Evolutionary conservation across 1,140 invertebrate species (phyloP).

Genomic region (Monomorium pharaonis): DNA sequence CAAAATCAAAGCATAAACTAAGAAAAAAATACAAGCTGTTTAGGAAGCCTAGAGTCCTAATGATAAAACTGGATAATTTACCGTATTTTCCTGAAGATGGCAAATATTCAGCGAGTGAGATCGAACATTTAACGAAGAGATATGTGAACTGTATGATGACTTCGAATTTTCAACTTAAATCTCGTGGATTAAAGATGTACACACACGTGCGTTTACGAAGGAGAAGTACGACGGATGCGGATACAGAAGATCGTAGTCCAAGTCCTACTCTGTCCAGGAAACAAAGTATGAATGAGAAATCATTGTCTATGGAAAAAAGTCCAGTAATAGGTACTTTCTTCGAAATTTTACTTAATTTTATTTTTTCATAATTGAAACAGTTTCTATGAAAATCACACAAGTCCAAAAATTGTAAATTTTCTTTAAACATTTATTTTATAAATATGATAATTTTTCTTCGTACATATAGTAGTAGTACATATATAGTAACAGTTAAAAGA

Average conservation of each 20-base stretch:
- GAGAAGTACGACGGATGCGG: background rate
- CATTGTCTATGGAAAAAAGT: background rate
- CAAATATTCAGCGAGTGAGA: constrained; percentile 61
- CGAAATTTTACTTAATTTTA: background rate
- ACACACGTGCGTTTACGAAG: background rate
- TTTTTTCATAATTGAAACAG: background rate
- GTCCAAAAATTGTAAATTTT: no score
- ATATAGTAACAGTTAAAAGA: no score
- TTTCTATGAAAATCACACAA: no score
- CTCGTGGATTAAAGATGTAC: background rate
- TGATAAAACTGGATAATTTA: constrained; percentile 67
- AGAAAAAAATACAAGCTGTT: constrained; percentile 19
- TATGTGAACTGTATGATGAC: constrained; percentile 57
- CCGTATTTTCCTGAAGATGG: background rate
- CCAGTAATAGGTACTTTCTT: constrained; percentile 5
- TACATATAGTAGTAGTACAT: no score
- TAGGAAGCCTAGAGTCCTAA: constrained; percentile 28
- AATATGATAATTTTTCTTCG: no score
- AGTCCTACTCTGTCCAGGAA: background rate
- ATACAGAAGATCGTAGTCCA: background rate
- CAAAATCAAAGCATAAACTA: background rate
- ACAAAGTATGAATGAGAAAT: background rate
- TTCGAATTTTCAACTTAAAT: constrained; percentile 21
- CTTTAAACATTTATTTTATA: no score
- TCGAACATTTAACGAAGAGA: constrained; percentile 55